Evolutionary conservation across 1,140 invertebrate genomes (phyloP), one percentile per base, ranked within the genome.

Genomic region (Scaptodrosophila lebanonensis): DNA sequence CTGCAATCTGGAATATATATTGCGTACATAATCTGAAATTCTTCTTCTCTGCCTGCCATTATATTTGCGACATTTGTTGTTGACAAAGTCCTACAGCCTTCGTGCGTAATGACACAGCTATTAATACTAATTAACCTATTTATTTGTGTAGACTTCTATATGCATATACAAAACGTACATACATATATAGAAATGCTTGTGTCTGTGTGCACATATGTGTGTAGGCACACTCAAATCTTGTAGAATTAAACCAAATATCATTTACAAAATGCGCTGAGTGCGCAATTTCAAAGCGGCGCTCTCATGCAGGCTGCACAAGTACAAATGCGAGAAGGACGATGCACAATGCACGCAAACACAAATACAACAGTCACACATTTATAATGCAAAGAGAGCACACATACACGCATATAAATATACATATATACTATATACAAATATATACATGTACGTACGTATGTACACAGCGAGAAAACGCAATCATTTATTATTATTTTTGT

Each of bases 401-500:
- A 47, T 15, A 45, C 22, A 25, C 22, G 8, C 8, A 25, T 25
- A 8, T 8, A 25, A 3, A 25, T 4, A 25, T 8, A 25, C 22
- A 25, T 8, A 25, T 3, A 25, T 25, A 25, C 22, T 13, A 33
- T 17, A 52, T 40, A 52, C n/a, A 51, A 27, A 45, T 48, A 33
- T 1, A 22, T 22, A 50, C 22, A 22, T 47, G 50, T 44, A 66
- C 64, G 49, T 32, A 63, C 44, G 53, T 45, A 49, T 45, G 54
- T 40, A 32, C 51, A 67, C 32, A 25, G 3, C 3, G 3, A 4
- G 22, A 67, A 52, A 67, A 67, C 66, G 73, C 68, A 77, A 77
- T 77, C 75, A 77, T 77, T 77, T 77, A 77, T 77, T 77, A 77
- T 77, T 77, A 77, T 77, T 79, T 79, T 82, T 79, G 75, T 82